Percentiles rank a stretch among this genome's conserved stretches.
Conservation (phyloP, 2,113 vertebrate genomes). For the Sigmodon hispidus region DNA sequence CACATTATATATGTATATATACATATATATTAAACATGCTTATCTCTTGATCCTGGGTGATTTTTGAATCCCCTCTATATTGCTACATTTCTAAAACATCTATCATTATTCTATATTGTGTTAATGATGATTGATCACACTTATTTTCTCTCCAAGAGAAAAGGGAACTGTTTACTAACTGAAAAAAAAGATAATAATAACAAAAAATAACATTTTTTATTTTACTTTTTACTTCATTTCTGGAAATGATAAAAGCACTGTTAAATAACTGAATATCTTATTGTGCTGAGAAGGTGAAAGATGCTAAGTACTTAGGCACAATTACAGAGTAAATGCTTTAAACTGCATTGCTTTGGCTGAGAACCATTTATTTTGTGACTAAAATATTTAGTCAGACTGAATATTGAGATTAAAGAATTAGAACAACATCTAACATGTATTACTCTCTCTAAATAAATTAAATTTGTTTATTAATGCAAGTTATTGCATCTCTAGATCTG, state of each 20-base stretch:
- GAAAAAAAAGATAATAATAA: background rate
- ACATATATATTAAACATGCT: background rate
- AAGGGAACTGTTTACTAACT: background rate
- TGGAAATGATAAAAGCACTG: background rate
- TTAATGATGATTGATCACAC: background rate
- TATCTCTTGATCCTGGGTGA: background rate
- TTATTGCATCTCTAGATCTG: background rate
- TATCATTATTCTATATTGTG: background rate
- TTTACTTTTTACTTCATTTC: constrained; percentile 11
- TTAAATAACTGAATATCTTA: background rate
- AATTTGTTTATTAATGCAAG: constrained; percentile 15
- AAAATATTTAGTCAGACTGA: background rate
- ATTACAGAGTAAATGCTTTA: background rate
- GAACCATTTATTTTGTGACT: background rate
- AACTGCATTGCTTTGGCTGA: background rate
- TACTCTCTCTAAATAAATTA: background rate
- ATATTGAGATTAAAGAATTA: background rate
- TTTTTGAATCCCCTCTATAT: background rate
- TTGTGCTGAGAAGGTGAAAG: background rate
- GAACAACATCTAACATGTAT: background rate
- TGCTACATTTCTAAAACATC: background rate
- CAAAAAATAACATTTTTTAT: background rate
- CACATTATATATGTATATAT: too few relatives aligned
- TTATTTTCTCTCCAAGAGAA: background rate
- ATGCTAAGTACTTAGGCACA: background rate